Conservation (phyloP, 2,888 invertebrate species). For the Cantharis rufa region DNA sequence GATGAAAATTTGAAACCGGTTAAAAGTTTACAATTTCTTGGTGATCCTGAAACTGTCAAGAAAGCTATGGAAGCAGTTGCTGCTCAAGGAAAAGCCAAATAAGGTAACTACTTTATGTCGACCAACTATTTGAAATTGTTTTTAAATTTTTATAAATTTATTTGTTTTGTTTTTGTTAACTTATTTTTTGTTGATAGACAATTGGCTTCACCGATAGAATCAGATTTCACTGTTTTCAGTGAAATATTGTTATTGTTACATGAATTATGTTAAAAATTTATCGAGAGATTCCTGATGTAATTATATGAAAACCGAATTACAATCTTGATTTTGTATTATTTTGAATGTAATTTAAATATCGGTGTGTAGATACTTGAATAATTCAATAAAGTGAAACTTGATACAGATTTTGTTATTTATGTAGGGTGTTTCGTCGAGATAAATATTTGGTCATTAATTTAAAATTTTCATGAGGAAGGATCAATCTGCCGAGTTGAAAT, state of each 20-base stretch:
- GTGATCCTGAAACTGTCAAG: conserved; percentile 77
- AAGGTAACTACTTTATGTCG: conserved; percentile 36
- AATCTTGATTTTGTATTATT: background rate
- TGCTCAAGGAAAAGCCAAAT: conserved; percentile 78
- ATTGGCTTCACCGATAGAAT: background rate
- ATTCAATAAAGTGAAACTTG: background rate
- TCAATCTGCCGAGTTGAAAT: no score
- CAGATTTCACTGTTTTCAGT: background rate
- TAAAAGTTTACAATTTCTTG: conserved; percentile 73
- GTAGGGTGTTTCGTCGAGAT: no score
- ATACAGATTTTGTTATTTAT: background rate
- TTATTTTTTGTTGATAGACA: background rate
- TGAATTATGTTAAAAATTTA: background rate
- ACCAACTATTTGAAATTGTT: background rate
- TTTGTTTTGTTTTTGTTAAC: background rate
- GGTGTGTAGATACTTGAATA: background rate
- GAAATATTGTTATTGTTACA: background rate
- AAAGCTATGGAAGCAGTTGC: conserved; percentile 78
- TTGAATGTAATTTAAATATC: background rate
- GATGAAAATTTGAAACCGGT: conserved; percentile 72
- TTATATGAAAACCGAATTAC: background rate
- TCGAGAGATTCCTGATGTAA: background rate
- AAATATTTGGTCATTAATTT: no score
- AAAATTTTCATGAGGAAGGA: no score
- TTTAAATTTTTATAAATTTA: background rate